Percentiles rank a stretch among this genome's conserved stretches.
Evolutionary conservation across 2,888 invertebrate species (phyloP).

Genomic region (Leptinotarsa peninsularis): DNA sequence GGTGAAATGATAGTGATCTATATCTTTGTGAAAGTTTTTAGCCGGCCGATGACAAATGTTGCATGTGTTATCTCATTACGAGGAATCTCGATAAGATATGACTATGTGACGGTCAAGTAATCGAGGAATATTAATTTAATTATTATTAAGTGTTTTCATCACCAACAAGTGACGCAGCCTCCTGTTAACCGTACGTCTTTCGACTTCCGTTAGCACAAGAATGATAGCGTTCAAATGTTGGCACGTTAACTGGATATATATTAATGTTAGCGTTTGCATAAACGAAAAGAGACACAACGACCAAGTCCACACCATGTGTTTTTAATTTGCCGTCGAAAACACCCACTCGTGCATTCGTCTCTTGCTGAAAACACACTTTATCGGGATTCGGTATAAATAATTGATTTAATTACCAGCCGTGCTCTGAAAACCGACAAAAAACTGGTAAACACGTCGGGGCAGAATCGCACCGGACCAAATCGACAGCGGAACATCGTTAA

Average conservation of each 20-base stretch:
- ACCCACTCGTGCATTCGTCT: constrained; percentile 40
- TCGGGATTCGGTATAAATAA: constrained; percentile 56
- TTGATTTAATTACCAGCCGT: constrained; percentile 55
- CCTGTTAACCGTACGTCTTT: constrained; percentile 5
- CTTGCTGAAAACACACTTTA: constrained; percentile 53
- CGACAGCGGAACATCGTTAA: constrained; percentile 19
- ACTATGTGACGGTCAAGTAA: not conserved
- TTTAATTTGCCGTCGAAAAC: constrained; percentile 58
- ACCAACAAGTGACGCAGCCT: constrained; percentile 1
- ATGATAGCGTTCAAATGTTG: constrained; percentile 56
- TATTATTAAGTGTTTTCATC: not conserved
- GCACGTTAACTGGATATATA: constrained; percentile 60
- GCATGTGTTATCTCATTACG: not conserved
- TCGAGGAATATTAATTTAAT: not conserved
- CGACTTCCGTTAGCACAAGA: constrained; percentile 38
- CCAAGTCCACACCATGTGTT: constrained; percentile 57
- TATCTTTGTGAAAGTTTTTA: too few relatives aligned
- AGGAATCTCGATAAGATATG: not conserved
- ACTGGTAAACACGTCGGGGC: constrained; percentile 40
- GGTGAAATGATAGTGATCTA: not conserved
- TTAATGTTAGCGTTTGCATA: constrained; percentile 50
- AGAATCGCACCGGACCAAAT: constrained; percentile 20
- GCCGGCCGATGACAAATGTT: not conserved
- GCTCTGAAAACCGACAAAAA: constrained; percentile 41
- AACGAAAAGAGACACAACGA: constrained; percentile 29